Percentiles rank a stretch among this genome's conserved stretches.
phyloP scores from a whole-genome alignment of 1,140 invertebrate species.

The Drosophila arawakana region DNA sequence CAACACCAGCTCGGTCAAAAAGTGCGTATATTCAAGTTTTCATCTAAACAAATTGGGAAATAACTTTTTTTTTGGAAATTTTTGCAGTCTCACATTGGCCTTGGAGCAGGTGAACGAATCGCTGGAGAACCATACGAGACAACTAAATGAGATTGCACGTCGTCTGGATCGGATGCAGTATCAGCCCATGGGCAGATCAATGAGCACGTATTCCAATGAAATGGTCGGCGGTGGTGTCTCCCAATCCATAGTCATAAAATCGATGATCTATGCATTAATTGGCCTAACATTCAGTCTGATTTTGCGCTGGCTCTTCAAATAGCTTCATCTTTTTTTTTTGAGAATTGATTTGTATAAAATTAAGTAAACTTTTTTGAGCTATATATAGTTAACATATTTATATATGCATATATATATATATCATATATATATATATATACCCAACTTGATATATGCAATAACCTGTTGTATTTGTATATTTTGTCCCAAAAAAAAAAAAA shows the following conservation, averaged over 20 bases:
- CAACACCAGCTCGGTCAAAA: constrained; percentile 49
- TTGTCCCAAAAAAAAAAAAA: constrained; percentile 29
- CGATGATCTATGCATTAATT: constrained; percentile 61
- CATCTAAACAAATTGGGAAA: neutral
- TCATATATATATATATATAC: constrained; percentile 50
- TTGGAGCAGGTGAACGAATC: constrained; percentile 72
- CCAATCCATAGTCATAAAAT: constrained; percentile 56
- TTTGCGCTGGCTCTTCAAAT: constrained; percentile 72
- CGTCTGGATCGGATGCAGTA: constrained; percentile 76
- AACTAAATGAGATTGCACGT: constrained; percentile 64
- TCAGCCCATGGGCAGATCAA: constrained; percentile 29
- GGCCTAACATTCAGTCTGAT: constrained; percentile 58
- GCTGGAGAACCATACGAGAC: constrained; percentile 68
- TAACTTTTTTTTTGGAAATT: neutral
- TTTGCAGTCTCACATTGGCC: constrained; percentile 58
- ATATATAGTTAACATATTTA: constrained; percentile 27
- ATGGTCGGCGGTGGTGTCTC: constrained; percentile 55
- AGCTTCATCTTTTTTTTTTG: constrained; percentile 36
- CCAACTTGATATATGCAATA: constrained; percentile 36
- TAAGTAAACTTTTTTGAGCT: constrained; percentile 63
- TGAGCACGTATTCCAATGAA: constrained; percentile 23
- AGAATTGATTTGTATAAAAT: constrained; percentile 49
- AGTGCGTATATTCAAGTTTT: constrained; percentile 36
- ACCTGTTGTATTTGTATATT: constrained; percentile 50
- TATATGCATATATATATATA: constrained; percentile 16